phyloP scores from a whole-genome alignment of 2,888 invertebrate genomes.

The Drosophila crucigera region DNA sequence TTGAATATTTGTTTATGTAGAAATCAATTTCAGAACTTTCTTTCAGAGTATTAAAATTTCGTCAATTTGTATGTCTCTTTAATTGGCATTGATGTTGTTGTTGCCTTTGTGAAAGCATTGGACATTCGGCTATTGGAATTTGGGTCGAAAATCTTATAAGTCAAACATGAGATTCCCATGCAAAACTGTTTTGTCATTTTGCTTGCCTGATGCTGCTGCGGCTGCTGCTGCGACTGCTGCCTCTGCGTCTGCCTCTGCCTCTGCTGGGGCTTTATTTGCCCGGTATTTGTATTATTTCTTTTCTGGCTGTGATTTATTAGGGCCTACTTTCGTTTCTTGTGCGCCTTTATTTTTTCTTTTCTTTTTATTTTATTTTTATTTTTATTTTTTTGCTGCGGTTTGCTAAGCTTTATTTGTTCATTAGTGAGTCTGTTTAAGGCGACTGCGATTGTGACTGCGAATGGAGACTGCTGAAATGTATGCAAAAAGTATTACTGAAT shows the following conservation, averaged over 20 bases:
- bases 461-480: not conserved
- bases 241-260: not conserved
- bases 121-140: conserved; percentile 57
- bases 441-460: not conserved
- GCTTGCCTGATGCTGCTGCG: conserved; percentile 7
- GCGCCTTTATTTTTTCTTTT: conserved; percentile 3
- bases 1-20: not conserved
- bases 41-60: conserved; percentile 36
- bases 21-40: not conserved
- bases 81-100: not conserved
- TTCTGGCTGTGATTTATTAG: conserved; percentile 73
- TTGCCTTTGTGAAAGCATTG: conserved; percentile 20
- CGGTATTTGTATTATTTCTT: conserved; percentile 71
- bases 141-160: conserved; percentile 76
- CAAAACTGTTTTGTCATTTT: conserved; percentile 75
- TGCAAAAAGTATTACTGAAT: conserved; percentile 26
- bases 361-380: conserved; percentile 8
- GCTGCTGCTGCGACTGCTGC: not conserved
- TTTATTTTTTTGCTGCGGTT: conserved; percentile 26
- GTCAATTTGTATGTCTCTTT: conserved; percentile 2
- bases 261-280: conserved; percentile 40
- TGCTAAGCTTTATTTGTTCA: conserved; percentile 78
- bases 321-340: conserved; percentile 35
- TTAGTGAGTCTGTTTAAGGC: conserved; percentile 61
- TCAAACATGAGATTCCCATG: conserved; percentile 72